Evolutionary conservation across 1,140 invertebrate species (phyloP), one percentile per base, ranked within the genome.

Genomic region (Lordiphosa stackelbergi): DNA sequence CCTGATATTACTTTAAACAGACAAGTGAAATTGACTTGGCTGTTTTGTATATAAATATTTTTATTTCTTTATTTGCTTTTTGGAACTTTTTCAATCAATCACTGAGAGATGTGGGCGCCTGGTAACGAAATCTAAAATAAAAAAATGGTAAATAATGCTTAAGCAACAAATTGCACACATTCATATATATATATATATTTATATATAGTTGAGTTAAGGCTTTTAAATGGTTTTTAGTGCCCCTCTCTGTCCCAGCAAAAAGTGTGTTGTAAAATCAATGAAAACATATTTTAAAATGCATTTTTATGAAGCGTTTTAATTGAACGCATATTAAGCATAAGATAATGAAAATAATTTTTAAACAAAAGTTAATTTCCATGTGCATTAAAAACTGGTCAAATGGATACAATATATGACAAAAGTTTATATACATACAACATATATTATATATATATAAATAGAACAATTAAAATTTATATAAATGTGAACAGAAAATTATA

Each of bases 351-450:
- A 73, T 55, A 55, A 73, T 73, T 78, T 78, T 79, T 61, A 10
- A 46, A 41, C n/a, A 28, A 10, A 7, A 53, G 47, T 36, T 69
- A 62, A 57, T 54, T 57, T 42, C 49, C 60, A 64, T 58, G 73
- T 77, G 63, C 65, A 74, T 75, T 60, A 77, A 19, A 56, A 68
- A 74, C 47, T 74, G 71, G 71, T 69, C 64, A 77, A 61, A 65
- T 73, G 65, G 66, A 78, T 52, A 78, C 74, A 78, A 78, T 66
- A 66, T 47, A 48, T 16, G 16, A 53, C 43, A 43, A 34, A 31
- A 19, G 11, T 45, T 35, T 46, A 36, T 9, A 34, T 38, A 59
- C 43, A 59, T 35, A 45, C 22, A 8, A 45, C 22, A 28, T 38
- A 38, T 12, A 37, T n/a, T 24, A n/a, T n/a, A 45, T 11, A 45